phyloP scores from a whole-genome alignment of 2,797 vertebrate genomes.

The Paramormyrops hopkinsi region DNA sequence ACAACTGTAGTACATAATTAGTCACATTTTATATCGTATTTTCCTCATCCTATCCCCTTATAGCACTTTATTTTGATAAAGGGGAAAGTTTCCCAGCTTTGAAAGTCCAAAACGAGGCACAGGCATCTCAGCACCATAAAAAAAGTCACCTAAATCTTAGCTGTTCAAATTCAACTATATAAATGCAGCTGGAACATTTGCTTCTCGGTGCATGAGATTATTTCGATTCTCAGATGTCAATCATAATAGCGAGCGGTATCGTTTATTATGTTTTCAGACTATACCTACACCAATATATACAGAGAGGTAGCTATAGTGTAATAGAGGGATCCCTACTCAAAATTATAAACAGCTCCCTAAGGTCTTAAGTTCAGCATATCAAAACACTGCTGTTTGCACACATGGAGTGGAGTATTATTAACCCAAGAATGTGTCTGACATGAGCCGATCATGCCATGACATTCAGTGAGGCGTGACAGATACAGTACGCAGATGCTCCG shows the following conservation, averaged over 20 bases:
- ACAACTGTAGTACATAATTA: background rate
- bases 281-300: background rate
- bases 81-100: background rate
- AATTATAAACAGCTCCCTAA: background rate
- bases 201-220: background rate
- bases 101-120: background rate
- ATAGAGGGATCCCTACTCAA: background rate
- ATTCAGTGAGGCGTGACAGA: background rate
- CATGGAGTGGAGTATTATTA: background rate
- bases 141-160: background rate
- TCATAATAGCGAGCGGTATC: background rate
- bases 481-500: background rate
- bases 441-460: background rate
- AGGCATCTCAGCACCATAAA: background rate
- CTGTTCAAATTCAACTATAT: background rate
- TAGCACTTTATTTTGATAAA: background rate
- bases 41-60: background rate
- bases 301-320: background rate
- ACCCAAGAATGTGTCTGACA: background rate
- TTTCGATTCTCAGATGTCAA: background rate
- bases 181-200: background rate
- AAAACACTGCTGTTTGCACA: background rate
- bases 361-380: background rate
- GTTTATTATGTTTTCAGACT: background rate
- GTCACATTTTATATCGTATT: background rate